Percentiles rank a stretch among this genome's conserved stretches.
Conservation (phyloP, 2,113 vertebrate genomes). For the Gymnarchus niloticus region DNA sequence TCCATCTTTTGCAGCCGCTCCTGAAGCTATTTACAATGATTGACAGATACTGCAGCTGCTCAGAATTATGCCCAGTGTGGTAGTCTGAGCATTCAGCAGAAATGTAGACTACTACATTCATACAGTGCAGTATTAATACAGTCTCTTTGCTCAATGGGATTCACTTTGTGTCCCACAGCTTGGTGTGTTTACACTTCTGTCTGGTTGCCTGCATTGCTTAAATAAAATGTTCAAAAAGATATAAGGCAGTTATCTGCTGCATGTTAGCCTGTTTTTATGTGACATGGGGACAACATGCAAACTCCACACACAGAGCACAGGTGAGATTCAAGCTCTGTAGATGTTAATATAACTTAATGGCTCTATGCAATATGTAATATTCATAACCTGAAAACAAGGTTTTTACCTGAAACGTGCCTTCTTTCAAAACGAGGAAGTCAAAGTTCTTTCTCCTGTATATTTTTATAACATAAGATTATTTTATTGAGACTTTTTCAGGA, state of each 20-base stretch:
- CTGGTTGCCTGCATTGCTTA: background rate
- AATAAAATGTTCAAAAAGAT: background rate
- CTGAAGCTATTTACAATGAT: background rate
- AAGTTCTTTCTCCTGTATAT: slow-evolving; percentile 36
- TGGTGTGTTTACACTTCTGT: background rate
- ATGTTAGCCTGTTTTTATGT: background rate
- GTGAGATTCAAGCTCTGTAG: slow-evolving; percentile 2
- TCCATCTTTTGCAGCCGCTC: background rate
- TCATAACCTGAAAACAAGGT: background rate
- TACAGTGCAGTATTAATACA: background rate
- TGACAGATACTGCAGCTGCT: background rate
- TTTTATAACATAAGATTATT: slow-evolving; percentile 30
- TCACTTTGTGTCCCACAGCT: background rate
- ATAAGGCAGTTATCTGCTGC: background rate
- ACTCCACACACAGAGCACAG: background rate
- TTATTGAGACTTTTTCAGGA: slow-evolving; percentile 22
- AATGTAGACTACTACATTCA: too few relatives aligned
- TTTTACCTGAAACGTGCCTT: slow-evolving; percentile 22
- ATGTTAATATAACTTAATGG: slow-evolving; percentile 31
- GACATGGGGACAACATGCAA: background rate
- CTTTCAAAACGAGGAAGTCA: slow-evolving; percentile 28
- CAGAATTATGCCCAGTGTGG: background rate
- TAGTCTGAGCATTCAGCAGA: background rate
- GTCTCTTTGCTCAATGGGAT: background rate
- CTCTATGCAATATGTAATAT: background rate